Percentiles rank a stretch among this genome's conserved stretches.
phyloP scores from a whole-genome alignment of 37 sponge, comb jelly and placozoan species.

The Haliclona indistincta region DNA sequence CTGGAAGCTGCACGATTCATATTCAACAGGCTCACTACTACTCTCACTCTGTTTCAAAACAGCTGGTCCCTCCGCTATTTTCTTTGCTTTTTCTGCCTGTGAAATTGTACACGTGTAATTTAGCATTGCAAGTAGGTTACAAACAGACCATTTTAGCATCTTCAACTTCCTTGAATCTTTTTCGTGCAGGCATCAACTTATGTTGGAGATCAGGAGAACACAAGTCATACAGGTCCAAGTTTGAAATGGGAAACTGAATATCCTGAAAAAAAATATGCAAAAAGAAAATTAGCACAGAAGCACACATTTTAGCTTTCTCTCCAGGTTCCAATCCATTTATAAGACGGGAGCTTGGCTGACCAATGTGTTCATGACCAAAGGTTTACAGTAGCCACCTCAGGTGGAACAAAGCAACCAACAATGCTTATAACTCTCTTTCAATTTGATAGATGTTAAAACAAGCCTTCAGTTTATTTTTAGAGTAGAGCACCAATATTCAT shows the following conservation, averaged over 20 bases:
- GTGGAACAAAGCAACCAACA: too few relatives aligned
- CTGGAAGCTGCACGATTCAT: conserved; percentile 76
- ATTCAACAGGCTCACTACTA: conserved; percentile 28
- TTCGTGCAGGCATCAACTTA: conserved; percentile 66
- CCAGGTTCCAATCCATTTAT: too few relatives aligned
- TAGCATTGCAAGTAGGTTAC: background rate
- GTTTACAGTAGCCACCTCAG: too few relatives aligned
- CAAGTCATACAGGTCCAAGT: conserved; percentile 87
- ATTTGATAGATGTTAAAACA: too few relatives aligned
- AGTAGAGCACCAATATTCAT: too few relatives aligned
- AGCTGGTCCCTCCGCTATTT: conserved; percentile 29
- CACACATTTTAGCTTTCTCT: too few relatives aligned
- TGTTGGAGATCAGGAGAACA: conserved; percentile 91
- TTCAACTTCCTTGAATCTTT: conserved; percentile 78
- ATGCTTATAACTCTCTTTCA: too few relatives aligned
- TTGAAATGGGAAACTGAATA: conserved; percentile 81
- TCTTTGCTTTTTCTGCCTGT: conserved; percentile 49
- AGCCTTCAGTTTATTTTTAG: too few relatives aligned
- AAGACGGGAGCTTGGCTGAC: too few relatives aligned
- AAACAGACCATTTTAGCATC: conserved; percentile 70
- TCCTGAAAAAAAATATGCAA: conserved; percentile 54
- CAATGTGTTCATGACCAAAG: too few relatives aligned
- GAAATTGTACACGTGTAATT: background rate
- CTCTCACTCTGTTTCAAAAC: background rate
- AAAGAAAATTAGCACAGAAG: background rate